These are phyloP conservation scores for Reinhardtius hippoglossoides DNA, from an alignment of 2,113 vertebrate genomes.

Conservation along the genomic window DNA sequence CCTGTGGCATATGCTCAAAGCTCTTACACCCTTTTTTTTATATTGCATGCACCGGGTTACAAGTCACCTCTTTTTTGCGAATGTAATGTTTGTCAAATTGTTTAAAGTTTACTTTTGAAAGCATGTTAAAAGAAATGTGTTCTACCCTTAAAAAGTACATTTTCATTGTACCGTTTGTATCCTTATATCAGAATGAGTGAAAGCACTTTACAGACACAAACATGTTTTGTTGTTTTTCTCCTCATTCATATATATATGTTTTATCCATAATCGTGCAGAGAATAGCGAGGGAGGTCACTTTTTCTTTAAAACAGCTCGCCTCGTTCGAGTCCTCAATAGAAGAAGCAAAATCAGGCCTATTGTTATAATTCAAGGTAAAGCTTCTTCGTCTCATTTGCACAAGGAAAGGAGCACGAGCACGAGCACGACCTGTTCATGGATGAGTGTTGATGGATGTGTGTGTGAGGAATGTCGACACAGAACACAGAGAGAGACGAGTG, in stretches of 20 bases:
- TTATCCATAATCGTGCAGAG: constrained; percentile 9
- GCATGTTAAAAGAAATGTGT: not conserved
- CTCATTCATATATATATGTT: not conserved
- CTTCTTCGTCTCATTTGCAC: constrained; percentile 59
- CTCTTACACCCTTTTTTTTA: not conserved
- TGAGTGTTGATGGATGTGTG: not conserved
- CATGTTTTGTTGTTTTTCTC: not conserved
- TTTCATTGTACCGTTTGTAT: not conserved
- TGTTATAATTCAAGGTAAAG: constrained; percentile 70
- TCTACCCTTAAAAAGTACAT: too few relatives aligned
- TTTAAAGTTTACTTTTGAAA: not conserved
- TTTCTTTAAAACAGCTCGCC: constrained; percentile 25
- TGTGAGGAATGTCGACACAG: not conserved
- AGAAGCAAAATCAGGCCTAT: constrained; percentile 43
- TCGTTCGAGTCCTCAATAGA: constrained; percentile 9
- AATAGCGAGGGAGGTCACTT: constrained; percentile 40
- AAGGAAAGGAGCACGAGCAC: constrained; percentile 24
- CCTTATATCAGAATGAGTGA: not conserved
- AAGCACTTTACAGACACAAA: not conserved
- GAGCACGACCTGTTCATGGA: not conserved
- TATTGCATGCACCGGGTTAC: not conserved
- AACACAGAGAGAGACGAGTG: not conserved
- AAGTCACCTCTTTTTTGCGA: not conserved
- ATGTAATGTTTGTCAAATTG: not conserved
- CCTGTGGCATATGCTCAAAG: not conserved